These are phyloP conservation scores for Xiphorhynchus erythropygius DNA, from an alignment of 2,797 vertebrate species.

Conservation along the genomic window DNA sequence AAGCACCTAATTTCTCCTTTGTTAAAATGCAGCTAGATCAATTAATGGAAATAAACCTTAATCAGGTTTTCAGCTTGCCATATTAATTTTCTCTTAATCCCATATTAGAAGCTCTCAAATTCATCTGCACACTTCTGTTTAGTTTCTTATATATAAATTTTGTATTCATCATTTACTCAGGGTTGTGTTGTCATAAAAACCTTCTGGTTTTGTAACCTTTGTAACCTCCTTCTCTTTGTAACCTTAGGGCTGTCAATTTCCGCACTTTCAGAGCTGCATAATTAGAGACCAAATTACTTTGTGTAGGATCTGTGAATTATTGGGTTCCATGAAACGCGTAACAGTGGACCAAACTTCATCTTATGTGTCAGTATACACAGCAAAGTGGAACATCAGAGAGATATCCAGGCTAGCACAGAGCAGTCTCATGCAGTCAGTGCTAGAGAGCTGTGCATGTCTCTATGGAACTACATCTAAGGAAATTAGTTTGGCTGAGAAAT, in stretches of 20 bases:
- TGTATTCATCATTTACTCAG: neutral
- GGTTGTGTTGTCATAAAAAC: neutral
- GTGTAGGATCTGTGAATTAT: neutral
- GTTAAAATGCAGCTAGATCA: neutral
- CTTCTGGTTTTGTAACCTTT: too few species aligned
- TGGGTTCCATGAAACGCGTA: neutral
- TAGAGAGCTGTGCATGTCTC: neutral
- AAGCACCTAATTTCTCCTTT: neutral
- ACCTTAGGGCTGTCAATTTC: neutral
- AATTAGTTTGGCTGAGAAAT: neutral
- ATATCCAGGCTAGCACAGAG: neutral
- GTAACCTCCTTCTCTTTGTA: neutral
- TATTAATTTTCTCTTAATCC: neutral
- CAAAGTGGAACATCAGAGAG: neutral
- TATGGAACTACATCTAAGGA: neutral
- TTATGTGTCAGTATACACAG: neutral
- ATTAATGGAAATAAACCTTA: neutral
- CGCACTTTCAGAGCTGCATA: neutral
- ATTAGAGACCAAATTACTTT: neutral
- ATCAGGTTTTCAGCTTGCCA: neutral
- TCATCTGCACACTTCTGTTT: neutral
- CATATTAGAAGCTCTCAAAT: neutral
- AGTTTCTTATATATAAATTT: neutral
- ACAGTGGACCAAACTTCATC: neutral
- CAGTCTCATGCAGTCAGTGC: neutral